These are phyloP conservation scores for Tiliacea aurago DNA, from an alignment of 2,888 invertebrate species.

Conservation along the genomic window DNA sequence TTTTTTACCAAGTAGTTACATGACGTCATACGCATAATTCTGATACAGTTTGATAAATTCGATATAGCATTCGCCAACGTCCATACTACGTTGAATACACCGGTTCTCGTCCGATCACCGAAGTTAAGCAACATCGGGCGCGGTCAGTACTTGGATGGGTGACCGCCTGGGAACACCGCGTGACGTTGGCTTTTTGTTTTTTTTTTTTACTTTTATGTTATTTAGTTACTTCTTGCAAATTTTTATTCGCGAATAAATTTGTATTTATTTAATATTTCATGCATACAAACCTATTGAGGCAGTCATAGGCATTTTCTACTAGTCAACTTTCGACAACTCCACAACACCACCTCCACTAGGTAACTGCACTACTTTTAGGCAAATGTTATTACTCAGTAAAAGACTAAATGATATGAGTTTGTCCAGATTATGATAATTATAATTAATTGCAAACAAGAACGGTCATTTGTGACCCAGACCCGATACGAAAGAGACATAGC, in stretches of 20 bases:
- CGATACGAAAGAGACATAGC: no score
- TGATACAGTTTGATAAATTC: conserved; percentile 13
- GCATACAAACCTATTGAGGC: no score
- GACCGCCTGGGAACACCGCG: conserved; percentile 82
- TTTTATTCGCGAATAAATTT: not conserved
- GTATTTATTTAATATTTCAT: not conserved
- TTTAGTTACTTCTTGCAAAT: not conserved
- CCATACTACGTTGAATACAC: conserved; percentile 84
- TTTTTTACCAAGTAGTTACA: not conserved
- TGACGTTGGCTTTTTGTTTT: conserved; percentile 22
- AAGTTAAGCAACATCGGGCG: conserved; percentile 87
- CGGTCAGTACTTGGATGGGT: conserved; percentile 85
- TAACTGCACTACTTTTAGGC: no score
- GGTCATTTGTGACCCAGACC: no score
- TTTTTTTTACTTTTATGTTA: not conserved
- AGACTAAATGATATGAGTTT: no score
- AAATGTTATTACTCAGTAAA: no score
- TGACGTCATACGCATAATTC: not conserved
- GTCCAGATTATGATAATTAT: no score
- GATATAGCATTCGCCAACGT: conserved; percentile 59
- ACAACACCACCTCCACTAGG: no score
- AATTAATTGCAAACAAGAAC: no score
- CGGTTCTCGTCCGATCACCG: conserved; percentile 88
- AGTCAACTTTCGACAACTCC: no score
- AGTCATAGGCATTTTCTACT: no score